These are phyloP conservation scores for Caenorhabditis macrosperma DNA, from an alignment of 2,888 invertebrate genomes.

Conservation along the genomic window DNA sequence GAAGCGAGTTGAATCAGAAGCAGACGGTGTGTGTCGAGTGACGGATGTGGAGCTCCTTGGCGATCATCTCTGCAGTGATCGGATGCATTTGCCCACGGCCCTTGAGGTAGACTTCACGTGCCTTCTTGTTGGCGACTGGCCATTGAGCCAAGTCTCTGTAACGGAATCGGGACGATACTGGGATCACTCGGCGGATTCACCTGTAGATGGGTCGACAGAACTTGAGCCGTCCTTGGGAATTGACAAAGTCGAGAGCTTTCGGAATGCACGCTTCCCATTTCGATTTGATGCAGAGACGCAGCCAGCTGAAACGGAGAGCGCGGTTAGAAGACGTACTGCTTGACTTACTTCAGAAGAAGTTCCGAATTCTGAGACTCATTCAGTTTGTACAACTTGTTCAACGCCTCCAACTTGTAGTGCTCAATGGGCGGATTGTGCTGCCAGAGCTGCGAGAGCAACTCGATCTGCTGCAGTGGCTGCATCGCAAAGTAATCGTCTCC, in stretches of 20 bases:
- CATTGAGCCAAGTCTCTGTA: slow-evolving; percentile 68
- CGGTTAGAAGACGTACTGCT: not conserved
- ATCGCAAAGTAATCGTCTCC: slow-evolving; percentile 56
- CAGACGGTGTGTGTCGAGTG: slow-evolving; percentile 71
- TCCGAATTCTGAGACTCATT: slow-evolving; percentile 87
- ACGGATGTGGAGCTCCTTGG: slow-evolving; percentile 70
- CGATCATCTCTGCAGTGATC: slow-evolving; percentile 74
- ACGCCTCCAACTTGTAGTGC: slow-evolving; percentile 81
- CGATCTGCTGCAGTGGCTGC: slow-evolving; percentile 73
- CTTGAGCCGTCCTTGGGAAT: slow-evolving; percentile 92
- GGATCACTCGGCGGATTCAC: slow-evolving; percentile 5
- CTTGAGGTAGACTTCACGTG: slow-evolving; percentile 65
- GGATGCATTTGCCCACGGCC: slow-evolving; percentile 68
- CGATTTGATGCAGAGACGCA: slow-evolving; percentile 87
- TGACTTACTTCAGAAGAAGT: slow-evolving; percentile 84
- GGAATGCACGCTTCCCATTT: slow-evolving; percentile 85
- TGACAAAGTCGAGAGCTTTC: slow-evolving; percentile 87
- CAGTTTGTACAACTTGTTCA: slow-evolving; percentile 82
- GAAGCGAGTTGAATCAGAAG: slow-evolving; percentile 53
- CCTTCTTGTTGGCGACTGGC: slow-evolving; percentile 63
- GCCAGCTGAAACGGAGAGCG: slow-evolving; percentile 84
- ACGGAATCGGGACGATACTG: not conserved
- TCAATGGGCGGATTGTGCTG: slow-evolving; percentile 77
- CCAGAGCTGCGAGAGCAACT: slow-evolving; percentile 71
- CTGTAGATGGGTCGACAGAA: slow-evolving; percentile 89